These are phyloP conservation scores for Esox lucius DNA, from an alignment of 2,797 vertebrate species.

Conservation along the genomic window DNA sequence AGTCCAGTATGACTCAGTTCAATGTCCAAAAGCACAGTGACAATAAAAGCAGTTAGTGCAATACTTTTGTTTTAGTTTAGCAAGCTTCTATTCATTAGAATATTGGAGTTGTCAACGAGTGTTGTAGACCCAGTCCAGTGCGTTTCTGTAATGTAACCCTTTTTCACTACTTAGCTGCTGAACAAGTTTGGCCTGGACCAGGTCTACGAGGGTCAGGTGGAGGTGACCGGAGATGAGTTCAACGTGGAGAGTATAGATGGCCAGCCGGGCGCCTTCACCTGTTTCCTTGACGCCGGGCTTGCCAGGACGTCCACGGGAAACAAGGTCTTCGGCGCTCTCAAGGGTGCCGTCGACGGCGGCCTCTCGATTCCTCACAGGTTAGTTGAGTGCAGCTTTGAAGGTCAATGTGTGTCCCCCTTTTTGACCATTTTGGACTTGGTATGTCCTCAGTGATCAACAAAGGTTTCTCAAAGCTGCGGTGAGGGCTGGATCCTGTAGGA, in stretches of 20 bases:
- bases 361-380: constrained; percentile 97
- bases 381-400: constrained; percentile 1
- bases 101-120: neutral
- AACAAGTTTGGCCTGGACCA: constrained; percentile 97
- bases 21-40: neutral
- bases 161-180: constrained; percentile 77
- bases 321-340: constrained; percentile 96
- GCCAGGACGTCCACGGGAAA: constrained; percentile 97
- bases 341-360: constrained; percentile 96
- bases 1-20: neutral
- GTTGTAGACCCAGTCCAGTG: neutral
- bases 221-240: constrained; percentile 95
- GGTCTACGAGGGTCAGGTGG: constrained; percentile 95
- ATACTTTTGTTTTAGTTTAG: neutral
- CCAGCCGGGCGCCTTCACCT: constrained; percentile 94
- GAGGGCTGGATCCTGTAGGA: constrained; percentile 73
- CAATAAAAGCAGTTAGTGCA: neutral
- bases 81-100: neutral
- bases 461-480: constrained; percentile 76
- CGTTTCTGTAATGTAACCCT: neutral
- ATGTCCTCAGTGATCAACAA: constrained; percentile 68
- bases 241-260: constrained; percentile 95
- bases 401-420: constrained; percentile 53
- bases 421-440: constrained; percentile 58
- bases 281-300: constrained; percentile 95